A percentile compares a stretch with the other conserved stretches of the same genome.
Conservation (phyloP, 2,888 invertebrate species). For the Caenorhabditis auriculariae region DNA sequence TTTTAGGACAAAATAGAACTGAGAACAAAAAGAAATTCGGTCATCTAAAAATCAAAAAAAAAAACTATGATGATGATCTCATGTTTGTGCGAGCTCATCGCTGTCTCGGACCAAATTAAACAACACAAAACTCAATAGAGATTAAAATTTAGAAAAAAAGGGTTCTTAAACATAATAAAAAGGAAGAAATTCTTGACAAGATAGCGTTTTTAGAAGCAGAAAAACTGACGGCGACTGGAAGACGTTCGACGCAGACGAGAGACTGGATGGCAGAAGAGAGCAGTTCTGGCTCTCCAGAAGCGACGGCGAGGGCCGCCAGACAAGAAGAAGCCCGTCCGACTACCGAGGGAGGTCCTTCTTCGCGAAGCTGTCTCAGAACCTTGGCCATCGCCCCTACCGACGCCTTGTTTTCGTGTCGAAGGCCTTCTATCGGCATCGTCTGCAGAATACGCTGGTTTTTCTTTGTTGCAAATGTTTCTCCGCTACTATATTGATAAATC, state of each 20-base stretch:
- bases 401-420: conserved; percentile 79
- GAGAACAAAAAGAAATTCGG: too few species aligned
- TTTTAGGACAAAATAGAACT: background rate
- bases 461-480: background rate
- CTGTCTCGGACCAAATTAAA: too few species aligned
- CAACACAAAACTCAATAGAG: too few species aligned
- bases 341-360: conserved; percentile 65
- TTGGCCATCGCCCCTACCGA: conserved; percentile 79
- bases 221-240: conserved; percentile 3
- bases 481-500: background rate
- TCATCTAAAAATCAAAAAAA: too few species aligned
- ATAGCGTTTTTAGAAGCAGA: too few species aligned
- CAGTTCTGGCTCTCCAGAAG: conserved; percentile 75
- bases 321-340: conserved; percentile 88
- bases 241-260: conserved; percentile 23
- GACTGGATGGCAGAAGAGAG: conserved; percentile 43
- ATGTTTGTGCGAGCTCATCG: too few species aligned
- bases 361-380: conserved; percentile 71
- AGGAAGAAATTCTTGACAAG: too few species aligned
- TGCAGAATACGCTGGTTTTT: conserved; percentile 77
- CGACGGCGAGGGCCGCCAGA: conserved; percentile 85
- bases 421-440: conserved; percentile 82
- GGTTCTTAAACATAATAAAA: too few species aligned
- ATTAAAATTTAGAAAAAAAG: background rate
- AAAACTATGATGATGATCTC: too few species aligned